Conservation (phyloP, 23 tunicate genomes). For the Phallusia fumigata region DNA sequence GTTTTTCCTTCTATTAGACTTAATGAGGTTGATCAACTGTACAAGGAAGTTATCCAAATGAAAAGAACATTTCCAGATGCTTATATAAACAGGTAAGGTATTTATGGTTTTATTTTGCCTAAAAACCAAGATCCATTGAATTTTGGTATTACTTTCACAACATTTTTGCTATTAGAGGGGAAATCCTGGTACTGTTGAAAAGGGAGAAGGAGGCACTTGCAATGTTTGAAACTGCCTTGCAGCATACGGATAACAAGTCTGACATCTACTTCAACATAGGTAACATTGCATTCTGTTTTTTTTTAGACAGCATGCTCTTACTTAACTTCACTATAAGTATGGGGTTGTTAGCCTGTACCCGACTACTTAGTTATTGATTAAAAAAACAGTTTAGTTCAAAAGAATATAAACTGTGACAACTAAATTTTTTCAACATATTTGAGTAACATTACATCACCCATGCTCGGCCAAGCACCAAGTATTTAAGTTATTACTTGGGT, state of each 20-base stretch:
- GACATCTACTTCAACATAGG: constrained; percentile 5
- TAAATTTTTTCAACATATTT: too few species aligned
- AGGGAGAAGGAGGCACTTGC: constrained; percentile 1
- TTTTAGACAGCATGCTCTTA: too few species aligned
- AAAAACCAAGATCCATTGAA: too few species aligned
- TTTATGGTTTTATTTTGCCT: background rate
- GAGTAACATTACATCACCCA: too few species aligned
- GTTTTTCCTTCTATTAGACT: constrained; percentile 15
- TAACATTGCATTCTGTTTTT: background rate
- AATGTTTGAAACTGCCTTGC: background rate
- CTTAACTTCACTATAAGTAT: background rate
- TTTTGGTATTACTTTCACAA: background rate
- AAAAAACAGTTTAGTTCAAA: too few species aligned
- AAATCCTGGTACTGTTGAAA: background rate
- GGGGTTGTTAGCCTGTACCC: background rate
- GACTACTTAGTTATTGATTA: too few species aligned
- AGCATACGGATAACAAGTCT: background rate
- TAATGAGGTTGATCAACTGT: constrained; percentile 58
- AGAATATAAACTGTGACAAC: too few species aligned
- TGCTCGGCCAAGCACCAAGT: too few species aligned
- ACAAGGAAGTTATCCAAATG: constrained; percentile 56
- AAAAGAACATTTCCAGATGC: constrained; percentile 69
- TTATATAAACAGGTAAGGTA: constrained; percentile 53
- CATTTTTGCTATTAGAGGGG: constrained; percentile 1
- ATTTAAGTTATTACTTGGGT: too few species aligned